Conservation (phyloP, 2,113 vertebrate genomes). For the Notiomystis cincta region DNA sequence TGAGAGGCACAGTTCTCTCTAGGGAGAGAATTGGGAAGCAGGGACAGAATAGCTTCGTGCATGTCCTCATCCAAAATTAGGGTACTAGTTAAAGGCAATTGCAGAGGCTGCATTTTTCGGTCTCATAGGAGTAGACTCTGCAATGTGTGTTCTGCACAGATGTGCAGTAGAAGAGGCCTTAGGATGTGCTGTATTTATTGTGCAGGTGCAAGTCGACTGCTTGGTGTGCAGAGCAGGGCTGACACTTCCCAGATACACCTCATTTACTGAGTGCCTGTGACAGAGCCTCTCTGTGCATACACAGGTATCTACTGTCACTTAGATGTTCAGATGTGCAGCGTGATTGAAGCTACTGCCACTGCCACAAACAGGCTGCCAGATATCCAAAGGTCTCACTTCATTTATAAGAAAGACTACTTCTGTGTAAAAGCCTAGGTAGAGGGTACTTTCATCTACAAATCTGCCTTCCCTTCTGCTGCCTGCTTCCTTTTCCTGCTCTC, state of each 20-base stretch:
- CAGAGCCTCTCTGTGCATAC: neutral
- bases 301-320: neutral
- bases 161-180: neutral
- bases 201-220: neutral
- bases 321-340: neutral
- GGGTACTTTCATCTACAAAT: neutral
- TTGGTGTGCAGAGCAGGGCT: neutral
- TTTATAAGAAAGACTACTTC: neutral
- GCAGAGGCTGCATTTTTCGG: neutral
- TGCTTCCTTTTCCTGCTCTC: neutral
- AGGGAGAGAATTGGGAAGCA: neutral
- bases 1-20: neutral
- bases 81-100: neutral
- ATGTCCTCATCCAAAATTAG: neutral
- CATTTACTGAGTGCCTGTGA: neutral
- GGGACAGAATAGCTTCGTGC: neutral
- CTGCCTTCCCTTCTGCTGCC: neutral
- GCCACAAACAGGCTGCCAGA: neutral
- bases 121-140: neutral
- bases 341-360: neutral
- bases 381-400: neutral
- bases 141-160: neutral
- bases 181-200: neutral
- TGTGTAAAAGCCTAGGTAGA: neutral
- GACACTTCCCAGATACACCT: neutral